phyloP scores from a whole-genome alignment of 1,140 invertebrate genomes.

The Drosophila paulistorum region DNA sequence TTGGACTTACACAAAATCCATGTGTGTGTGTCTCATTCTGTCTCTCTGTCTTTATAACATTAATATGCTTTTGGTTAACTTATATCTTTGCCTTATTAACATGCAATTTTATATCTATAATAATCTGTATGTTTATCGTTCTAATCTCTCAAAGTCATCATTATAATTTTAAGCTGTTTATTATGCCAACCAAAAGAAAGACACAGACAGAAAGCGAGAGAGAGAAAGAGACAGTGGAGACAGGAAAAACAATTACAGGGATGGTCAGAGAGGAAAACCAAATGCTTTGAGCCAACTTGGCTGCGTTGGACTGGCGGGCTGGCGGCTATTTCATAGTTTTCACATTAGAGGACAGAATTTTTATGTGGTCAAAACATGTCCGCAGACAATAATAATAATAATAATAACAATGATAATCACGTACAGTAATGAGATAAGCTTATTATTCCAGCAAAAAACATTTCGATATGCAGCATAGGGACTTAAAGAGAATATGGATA shows the following conservation, averaged over 20 bases:
- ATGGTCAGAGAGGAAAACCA: neutral
- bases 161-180: conserved; percentile 31
- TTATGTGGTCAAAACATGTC: conserved; percentile 21
- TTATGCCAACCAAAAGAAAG: conserved; percentile 36
- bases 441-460: neutral
- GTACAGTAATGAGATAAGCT: conserved; percentile 40
- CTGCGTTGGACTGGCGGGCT: neutral
- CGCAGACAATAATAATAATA: conserved; percentile 22
- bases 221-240: neutral
- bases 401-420: conserved; percentile 60
- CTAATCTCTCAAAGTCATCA: conserved; percentile 8
- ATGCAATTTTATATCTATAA: conserved; percentile 23
- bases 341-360: conserved; percentile 45
- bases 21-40: neutral
- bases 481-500: too few species aligned
- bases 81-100: conserved; percentile 5
- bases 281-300: too few species aligned
- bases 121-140: conserved; percentile 9
- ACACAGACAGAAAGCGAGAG: neutral
- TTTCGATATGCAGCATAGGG: too few species aligned
- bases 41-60: neutral
- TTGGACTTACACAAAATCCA: too few species aligned
- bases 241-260: neutral
- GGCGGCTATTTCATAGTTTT: conserved; percentile 49
- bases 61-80: conserved; percentile 1